Conservation (phyloP, 2,888 invertebrate genomes). For the Eupithecia insigniata region DNA sequence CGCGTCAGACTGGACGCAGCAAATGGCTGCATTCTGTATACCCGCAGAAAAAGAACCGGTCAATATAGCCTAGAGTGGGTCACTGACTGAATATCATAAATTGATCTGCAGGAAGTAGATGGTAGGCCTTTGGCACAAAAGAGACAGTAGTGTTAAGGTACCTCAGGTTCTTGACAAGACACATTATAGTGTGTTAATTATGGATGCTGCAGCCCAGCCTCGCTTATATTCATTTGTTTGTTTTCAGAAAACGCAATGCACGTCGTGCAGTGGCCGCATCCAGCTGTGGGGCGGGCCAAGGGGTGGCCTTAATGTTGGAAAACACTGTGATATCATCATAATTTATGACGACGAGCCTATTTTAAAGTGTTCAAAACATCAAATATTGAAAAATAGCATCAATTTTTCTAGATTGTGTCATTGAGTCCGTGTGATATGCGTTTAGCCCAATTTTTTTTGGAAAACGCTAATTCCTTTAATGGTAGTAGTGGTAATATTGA, state of each 20-base stretch:
- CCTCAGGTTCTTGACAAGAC: not conserved
- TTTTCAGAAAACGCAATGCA: slow-evolving; percentile 54
- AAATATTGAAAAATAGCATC: no score
- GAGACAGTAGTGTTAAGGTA: not conserved
- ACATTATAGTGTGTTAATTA: not conserved
- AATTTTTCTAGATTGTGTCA: not conserved
- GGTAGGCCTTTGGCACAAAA: no score
- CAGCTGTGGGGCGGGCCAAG: slow-evolving; percentile 99
- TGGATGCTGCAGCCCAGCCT: not conserved
- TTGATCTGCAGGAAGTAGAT: not conserved
- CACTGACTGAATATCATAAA: not conserved
- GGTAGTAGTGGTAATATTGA: no score
- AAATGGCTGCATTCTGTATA: no score
- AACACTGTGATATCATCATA: slow-evolving; percentile 74
- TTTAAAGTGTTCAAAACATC: not conserved
- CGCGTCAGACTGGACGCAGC: no score
- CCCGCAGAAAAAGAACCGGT: no score
- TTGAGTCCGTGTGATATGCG: not conserved
- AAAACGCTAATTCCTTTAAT: no score
- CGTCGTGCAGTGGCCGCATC: slow-evolving; percentile 96
- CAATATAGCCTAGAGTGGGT: not conserved
- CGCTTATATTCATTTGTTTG: not conserved
- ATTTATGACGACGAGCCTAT: not conserved
- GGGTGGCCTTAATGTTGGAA: slow-evolving; percentile 96
- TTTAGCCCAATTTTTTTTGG: not conserved